Percentiles rank a stretch among this genome's conserved stretches.
Conservation (phyloP, 2,113 vertebrate genomes). For the Gallinago media region DNA sequence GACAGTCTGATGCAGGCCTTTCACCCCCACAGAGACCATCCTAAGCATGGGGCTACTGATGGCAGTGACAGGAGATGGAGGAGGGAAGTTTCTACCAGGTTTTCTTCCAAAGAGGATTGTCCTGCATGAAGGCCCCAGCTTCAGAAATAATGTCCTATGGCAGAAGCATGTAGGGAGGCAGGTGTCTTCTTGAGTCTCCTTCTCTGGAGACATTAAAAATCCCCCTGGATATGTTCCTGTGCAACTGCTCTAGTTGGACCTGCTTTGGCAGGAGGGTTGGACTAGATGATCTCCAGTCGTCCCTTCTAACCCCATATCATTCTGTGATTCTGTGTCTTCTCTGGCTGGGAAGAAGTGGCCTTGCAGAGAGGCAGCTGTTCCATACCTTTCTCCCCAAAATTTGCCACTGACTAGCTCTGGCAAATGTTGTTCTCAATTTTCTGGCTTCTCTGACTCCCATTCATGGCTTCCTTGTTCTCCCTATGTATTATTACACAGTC, state of each 20-base stretch:
- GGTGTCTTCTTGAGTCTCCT: too few species aligned
- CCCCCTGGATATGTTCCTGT: too few species aligned
- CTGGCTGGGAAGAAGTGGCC: background rate
- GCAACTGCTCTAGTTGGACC: too few species aligned
- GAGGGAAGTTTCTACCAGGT: background rate
- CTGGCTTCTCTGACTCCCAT: background rate
- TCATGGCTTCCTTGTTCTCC: background rate
- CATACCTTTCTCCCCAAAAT: background rate
- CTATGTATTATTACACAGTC: background rate
- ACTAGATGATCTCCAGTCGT: too few species aligned
- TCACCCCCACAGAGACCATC: background rate
- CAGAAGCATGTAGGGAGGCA: background rate
- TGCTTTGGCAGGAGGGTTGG: too few species aligned
- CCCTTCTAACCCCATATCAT: too few species aligned
- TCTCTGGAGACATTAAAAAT: too few species aligned
- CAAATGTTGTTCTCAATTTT: background rate
- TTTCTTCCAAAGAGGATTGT: background rate
- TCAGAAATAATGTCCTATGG: background rate
- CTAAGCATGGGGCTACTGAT: background rate
- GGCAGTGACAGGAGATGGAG: background rate
- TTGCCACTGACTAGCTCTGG: background rate
- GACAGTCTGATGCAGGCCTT: background rate
- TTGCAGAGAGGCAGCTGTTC: accelerated
- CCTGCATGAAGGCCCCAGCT: background rate
- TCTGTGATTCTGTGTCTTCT: background rate